Conservation (phyloP, 2,888 invertebrate genomes). For the Himalopsyche anomala region DNA sequence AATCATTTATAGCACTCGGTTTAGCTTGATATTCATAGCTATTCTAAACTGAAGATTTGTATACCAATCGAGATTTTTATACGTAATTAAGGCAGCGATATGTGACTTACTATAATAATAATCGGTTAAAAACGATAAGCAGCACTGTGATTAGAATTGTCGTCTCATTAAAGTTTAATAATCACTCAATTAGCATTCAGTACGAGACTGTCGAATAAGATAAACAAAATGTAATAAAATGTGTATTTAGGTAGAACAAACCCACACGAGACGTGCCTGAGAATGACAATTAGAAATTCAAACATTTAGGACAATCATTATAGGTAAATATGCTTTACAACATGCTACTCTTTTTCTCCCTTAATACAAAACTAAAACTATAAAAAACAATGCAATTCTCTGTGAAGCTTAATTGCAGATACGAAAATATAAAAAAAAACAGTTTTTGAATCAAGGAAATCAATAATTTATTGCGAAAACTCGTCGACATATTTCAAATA, state of each 20-base stretch:
- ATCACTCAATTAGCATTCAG: conserved; percentile 19
- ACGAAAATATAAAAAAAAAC: too few relatives aligned
- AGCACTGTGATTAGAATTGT: background rate
- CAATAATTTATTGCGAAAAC: too few relatives aligned
- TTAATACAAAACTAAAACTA: too few relatives aligned
- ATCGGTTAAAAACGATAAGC: background rate
- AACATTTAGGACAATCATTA: too few relatives aligned
- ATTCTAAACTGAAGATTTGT: background rate
- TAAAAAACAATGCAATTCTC: too few relatives aligned
- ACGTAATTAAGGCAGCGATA: background rate
- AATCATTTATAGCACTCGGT: background rate
- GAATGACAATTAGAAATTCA: too few relatives aligned
- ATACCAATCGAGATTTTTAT: background rate
- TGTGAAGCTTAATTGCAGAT: too few relatives aligned
- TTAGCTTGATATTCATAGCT: too few relatives aligned
- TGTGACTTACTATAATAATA: background rate
- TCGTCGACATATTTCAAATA: too few relatives aligned
- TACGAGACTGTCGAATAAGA: background rate
- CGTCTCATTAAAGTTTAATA: background rate
- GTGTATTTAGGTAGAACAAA: background rate
- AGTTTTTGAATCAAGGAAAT: too few relatives aligned
- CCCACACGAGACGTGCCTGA: background rate
- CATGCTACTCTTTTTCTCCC: too few relatives aligned
- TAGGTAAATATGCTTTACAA: too few relatives aligned
- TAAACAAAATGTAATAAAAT: background rate